These are phyloP conservation scores for Megaleporinus macrocephalus DNA, from an alignment of 2,113 vertebrate genomes.

Conservation along the genomic window DNA sequence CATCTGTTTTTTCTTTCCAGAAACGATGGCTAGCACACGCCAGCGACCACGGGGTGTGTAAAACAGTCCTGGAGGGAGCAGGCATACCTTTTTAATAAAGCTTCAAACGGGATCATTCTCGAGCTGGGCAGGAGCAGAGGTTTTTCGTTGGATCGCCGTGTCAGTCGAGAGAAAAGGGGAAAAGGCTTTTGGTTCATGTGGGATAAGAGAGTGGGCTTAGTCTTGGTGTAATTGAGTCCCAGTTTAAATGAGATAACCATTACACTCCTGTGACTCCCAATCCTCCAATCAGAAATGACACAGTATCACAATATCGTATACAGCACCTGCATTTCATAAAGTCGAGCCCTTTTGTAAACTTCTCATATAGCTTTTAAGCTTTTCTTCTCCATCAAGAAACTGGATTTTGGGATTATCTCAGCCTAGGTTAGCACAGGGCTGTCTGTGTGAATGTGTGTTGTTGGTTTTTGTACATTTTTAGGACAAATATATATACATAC, in stretches of 20 bases:
- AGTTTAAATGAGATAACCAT: neutral
- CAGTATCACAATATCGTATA: neutral
- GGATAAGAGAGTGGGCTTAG: slow-evolving; percentile 2
- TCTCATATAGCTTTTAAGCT: neutral
- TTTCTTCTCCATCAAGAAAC: slow-evolving; percentile 9
- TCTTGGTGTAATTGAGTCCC: neutral
- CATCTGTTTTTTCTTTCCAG: slow-evolving; percentile 61
- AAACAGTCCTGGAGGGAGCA: slow-evolving; percentile 52
- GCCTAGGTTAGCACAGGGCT: neutral
- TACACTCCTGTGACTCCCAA: neutral
- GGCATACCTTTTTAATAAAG: slow-evolving; percentile 64
- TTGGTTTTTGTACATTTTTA: neutral
- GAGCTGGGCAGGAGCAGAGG: slow-evolving; percentile 30
- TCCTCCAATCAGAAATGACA: neutral
- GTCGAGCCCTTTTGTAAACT: neutral
- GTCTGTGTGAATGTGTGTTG: neutral
- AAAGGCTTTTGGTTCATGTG: neutral
- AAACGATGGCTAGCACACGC: slow-evolving; percentile 56
- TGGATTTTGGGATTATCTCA: slow-evolving; percentile 25
- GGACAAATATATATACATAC: neutral
- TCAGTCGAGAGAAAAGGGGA: slow-evolving; percentile 18
- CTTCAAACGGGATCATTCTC: slow-evolving; percentile 48
- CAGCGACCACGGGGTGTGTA: slow-evolving; percentile 55
- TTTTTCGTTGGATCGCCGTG: slow-evolving; percentile 30
- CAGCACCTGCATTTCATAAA: slow-evolving; percentile 22